phyloP scores from a whole-genome alignment of 2,113 vertebrate species.

The Gavialis gangeticus region DNA sequence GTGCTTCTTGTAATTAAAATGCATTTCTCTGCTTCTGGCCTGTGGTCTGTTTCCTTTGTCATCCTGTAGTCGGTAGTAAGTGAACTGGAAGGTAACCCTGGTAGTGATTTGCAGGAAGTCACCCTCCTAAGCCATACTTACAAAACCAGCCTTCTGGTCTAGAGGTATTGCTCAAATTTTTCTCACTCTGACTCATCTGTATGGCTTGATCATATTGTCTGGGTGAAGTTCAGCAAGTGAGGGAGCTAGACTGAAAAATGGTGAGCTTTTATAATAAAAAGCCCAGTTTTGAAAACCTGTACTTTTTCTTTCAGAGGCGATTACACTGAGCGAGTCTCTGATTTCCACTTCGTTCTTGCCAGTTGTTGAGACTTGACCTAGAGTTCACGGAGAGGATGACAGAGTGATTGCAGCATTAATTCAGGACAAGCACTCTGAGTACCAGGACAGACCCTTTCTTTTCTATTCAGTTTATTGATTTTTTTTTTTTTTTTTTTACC shows the following conservation, averaged over 20 bases:
- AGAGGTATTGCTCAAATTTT: not conserved
- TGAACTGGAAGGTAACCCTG: not conserved
- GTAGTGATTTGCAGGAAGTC: not conserved
- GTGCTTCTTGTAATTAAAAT: not conserved
- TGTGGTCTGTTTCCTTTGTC: not conserved
- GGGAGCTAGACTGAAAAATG: not conserved
- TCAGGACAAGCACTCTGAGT: not conserved
- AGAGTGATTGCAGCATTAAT: not conserved
- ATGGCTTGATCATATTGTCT: not conserved
- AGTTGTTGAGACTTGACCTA: constrained; percentile 31
- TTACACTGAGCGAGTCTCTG: not conserved
- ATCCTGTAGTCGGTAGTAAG: not conserved
- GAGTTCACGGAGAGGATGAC: not conserved
- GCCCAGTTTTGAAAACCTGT: constrained; percentile 41
- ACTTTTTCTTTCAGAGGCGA: constrained; percentile 7
- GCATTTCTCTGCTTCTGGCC: fast-evolving
- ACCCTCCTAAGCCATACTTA: not conserved
- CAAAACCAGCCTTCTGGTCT: not conserved
- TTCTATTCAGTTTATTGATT: not conserved
- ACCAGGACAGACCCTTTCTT: not conserved
- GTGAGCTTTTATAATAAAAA: not conserved
- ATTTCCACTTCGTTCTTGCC: not conserved
- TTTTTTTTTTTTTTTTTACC: constrained; percentile 42
- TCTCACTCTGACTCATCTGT: not conserved
- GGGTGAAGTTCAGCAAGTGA: not conserved